Evolutionary conservation across 1,140 invertebrate species (phyloP), one percentile per base, ranked within the genome.

Genomic region (Drosophila sulfurigaster): DNA sequence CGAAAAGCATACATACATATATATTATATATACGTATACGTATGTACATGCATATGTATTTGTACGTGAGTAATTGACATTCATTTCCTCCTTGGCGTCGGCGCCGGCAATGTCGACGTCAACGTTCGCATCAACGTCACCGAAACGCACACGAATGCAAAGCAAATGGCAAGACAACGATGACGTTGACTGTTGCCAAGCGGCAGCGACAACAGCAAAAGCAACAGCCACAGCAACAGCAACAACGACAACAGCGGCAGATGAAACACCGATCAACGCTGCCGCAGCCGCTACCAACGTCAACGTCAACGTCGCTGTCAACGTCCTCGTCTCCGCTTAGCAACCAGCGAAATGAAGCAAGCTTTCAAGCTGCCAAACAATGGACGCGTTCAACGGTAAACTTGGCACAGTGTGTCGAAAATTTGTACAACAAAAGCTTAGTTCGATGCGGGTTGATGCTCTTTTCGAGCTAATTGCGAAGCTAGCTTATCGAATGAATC

Each of bases 11-110:
- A 20, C 30, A 57, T 16, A 16, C 35, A 20, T 16, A 20, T 3
- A 10, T 20, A 41, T 16, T 3, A 10, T 20, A 41, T 11, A 49
- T 20, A 60, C 16, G 45, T n/a, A 41, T 35, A 13, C 28, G 43
- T 20, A 32, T 30, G 16, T 38, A 49, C 15, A 48, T 51, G 32
- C 41, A 43, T 43, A 41, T 70, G 67, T 57, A 64, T 70, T 41
- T 43, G 59, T 70, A 51, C 51, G 67, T 75, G 70, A 66, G 64
- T 77, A 78, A 75, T 78, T 78, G 71, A 75, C 71, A 78, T 78
- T 78, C 71, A 78, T 75, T 78, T 78, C 75, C 71, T 78, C 59
- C 65, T 78, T 75, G 71, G 58, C 75, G 70, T 58, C 70, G 54
- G n/a, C 75, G 70, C 45, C 70, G 59, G 7, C 66, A 25, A 25